A percentile compares a stretch with the other conserved stretches of the same genome.
phyloP scores from a whole-genome alignment of 1,140 invertebrate species.

The Chymomyza costata region DNA sequence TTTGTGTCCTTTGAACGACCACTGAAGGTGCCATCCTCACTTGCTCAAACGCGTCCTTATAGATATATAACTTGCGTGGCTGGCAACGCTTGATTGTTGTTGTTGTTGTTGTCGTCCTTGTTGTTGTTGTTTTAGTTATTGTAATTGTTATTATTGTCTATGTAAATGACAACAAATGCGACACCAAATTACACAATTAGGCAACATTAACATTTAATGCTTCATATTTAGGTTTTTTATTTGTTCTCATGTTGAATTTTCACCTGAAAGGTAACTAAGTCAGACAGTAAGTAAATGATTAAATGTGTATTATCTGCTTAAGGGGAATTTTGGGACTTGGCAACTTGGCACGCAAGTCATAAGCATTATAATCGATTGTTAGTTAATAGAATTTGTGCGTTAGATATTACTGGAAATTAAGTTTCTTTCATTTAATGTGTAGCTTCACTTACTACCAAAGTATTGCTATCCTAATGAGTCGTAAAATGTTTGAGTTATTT shows the following conservation, averaged over 20 bases:
- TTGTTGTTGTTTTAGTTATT: conserved; percentile 7
- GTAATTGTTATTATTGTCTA: conserved; percentile 34
- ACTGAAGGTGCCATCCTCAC: conserved; percentile 11
- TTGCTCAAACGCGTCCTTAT: neutral
- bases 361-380: conserved; percentile 61
- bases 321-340: conserved; percentile 10
- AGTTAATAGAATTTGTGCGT: conserved; percentile 51
- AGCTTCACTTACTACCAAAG: neutral
- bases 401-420: conserved; percentile 31
- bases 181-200: conserved; percentile 73
- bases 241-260: conserved; percentile 2
- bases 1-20: conserved; percentile 12
- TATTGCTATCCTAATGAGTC: conserved; percentile 11
- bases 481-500: conserved; percentile 6
- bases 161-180: conserved; percentile 59
- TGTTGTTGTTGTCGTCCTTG: neutral
- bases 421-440: conserved; percentile 11
- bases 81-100: neutral
- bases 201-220: conserved; percentile 71
- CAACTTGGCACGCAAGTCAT: conserved; percentile 57
- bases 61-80: no score
- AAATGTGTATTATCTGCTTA: conserved; percentile 16
- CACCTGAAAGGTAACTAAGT: no score
- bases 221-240: conserved; percentile 60
- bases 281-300: no score